These are phyloP conservation scores for Lacerta agilis DNA, from an alignment of 2,797 vertebrate species.

Conservation along the genomic window DNA sequence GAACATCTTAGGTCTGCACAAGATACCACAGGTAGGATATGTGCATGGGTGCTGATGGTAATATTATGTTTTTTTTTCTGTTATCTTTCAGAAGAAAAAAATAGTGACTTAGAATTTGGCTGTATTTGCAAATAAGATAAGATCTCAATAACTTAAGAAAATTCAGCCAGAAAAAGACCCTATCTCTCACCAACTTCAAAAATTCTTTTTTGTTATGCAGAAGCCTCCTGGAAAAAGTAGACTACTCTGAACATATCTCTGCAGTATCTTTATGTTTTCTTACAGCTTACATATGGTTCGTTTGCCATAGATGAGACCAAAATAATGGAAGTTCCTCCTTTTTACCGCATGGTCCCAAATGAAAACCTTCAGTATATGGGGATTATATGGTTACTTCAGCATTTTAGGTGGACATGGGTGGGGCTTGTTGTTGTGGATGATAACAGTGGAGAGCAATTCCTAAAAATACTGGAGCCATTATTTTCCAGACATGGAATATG, in stretches of 20 bases:
- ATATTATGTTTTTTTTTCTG: too few species aligned
- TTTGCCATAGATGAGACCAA: background rate
- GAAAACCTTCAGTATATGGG: background rate
- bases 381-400: background rate
- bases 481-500: background rate
- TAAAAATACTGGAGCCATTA: background rate
- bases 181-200: too few species aligned
- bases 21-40: slow-evolving; percentile 15
- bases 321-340: background rate
- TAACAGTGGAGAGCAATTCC: background rate
- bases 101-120: too few species aligned
- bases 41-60: too few species aligned
- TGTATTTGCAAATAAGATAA: too few species aligned
- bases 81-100: too few species aligned
- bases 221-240: too few species aligned
- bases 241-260: too few species aligned
- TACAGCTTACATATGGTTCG: background rate
- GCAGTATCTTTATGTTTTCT: background rate
- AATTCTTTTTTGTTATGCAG: too few species aligned
- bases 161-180: too few species aligned
- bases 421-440: background rate
- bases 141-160: too few species aligned
- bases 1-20: background rate
- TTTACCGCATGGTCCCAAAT: background rate
- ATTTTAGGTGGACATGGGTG: background rate